Conservation (phyloP, 2,888 invertebrate genomes). For the Sminthurides aquaticus region DNA sequence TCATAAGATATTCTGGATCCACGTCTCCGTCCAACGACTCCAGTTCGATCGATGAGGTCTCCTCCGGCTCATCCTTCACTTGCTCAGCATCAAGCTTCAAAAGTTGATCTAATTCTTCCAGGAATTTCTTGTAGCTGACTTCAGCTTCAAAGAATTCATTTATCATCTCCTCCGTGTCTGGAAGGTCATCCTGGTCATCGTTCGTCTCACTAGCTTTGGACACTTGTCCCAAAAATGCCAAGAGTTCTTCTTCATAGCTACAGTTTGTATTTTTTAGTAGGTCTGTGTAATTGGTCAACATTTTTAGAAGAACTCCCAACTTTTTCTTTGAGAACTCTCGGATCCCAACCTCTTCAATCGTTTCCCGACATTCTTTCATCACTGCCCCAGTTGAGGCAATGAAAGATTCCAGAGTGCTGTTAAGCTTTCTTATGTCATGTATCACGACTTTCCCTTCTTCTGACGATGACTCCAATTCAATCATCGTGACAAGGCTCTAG, state of each 20-base stretch:
- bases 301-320: constrained; percentile 6
- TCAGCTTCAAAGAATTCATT: constrained; percentile 27
- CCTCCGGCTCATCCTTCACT: neutral
- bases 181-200: neutral
- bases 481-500: too few species aligned
- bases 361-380: neutral
- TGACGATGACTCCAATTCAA: too few species aligned
- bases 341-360: neutral
- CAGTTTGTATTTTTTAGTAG: neutral
- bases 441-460: too few species aligned
- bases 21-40: neutral
- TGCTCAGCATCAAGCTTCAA: neutral
- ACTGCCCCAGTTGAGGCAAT: neutral
- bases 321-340: constrained; percentile 1
- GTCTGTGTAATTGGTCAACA: neutral
- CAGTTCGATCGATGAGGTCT: neutral
- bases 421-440: too few species aligned
- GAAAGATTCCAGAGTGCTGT: neutral
- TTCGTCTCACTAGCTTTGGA: neutral
- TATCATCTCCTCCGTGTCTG: constrained; percentile 22
- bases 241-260: neutral
- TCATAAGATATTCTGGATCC: too few species aligned
- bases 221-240: neutral
- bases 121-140: constrained; percentile 28
- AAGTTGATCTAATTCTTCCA: constrained; percentile 24